Evolutionary conservation across 1,140 invertebrate species (phyloP), one percentile per base, ranked within the genome.

Genomic region (Nautilus pompilius): DNA sequence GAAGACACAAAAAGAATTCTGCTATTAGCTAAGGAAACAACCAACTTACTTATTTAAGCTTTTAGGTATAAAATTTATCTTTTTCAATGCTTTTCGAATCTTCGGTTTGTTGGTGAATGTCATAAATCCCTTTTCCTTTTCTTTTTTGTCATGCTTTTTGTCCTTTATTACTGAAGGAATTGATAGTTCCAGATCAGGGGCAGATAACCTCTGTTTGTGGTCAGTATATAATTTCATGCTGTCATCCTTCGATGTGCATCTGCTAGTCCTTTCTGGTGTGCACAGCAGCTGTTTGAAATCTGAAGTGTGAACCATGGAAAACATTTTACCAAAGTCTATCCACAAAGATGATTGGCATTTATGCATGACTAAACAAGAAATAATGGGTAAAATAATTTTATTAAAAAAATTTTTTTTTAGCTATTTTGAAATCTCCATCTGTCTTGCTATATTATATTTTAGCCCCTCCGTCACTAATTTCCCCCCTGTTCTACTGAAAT

Each of bases 21-120:
- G n/a, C n/a, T n/a, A n/a, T n/a, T n/a, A n/a, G 20, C 32, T 13
- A 22, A 51, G 20, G 2, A 63, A 48, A 60, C 41, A 32, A 54
- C 15, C 48, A 13, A 64, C 63, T 56, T 75, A 88, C 87, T 86
- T 88, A 68, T 91, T 91, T 62, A 88, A 89, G 80, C 90, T 93
- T 85, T 93, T 94, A 74, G 92, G 91, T 68, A 94, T 86, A 74
- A 95, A 88, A 79, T 93, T 94, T 87, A 96, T 93, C 82, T 93
- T 95, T 84, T 90, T 91, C 65, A 96, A 86, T 58, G 92, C 92
- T 84, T 92, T 95, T 69, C 93, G 91, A 49, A 97, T 82, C 72
- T 90, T 87, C 60, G 89, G 87, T 74, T 92, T 93, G 49, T 94
- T 83, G 28, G 92, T 95, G 90, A 93, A 93, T 28, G 74, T 69